Evolutionary conservation across 2,797 vertebrate species (phyloP), one percentile per base, ranked within the genome.

Genomic region (Ara ararauna): DNA sequence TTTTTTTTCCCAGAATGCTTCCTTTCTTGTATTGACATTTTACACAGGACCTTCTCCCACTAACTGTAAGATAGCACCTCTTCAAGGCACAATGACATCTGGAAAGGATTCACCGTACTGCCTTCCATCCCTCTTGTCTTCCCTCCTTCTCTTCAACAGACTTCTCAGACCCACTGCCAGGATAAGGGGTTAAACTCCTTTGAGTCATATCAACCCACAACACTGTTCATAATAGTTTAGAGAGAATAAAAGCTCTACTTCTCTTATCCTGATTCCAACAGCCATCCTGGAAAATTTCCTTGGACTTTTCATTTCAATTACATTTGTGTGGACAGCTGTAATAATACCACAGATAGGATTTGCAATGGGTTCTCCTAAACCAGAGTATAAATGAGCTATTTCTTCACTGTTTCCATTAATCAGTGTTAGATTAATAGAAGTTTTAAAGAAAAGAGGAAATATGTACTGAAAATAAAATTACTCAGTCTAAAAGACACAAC

Each of bases 131-230:
- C 4, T 64, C 61, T 64, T 80, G 24, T 45, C 6, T 77, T 83
- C 17, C 13, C 5, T 77, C 24, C 16, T 20, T 71, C 36, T 73
- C 54, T 12, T 85, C 68, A 83, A 20, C 9, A 74, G 7, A 30
- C 13, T 85, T 76, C 44, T 87, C 13, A 38, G 14, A 58, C 38
- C 13, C 20, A 24, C 8, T 71, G 10, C 13, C 23, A 47, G 15
- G n/a, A 72, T 32, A 80, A 86, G 13, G 7, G 13, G 18, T 38
- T 72, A 84, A 90, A 75, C 15, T 36, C 29, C 44, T 80, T 77
- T 0, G 1, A 87, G 26, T 14, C 6, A 1, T 20, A 38, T 50
- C 21, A 17, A 32, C 12, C 7, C 10, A 48, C 3, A 3, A 30
- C 11, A n/a, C 17, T 54, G 17, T 16, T 40, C 74, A 78, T 36